A percentile compares a stretch with the other conserved stretches of the same genome.
phyloP scores from a whole-genome alignment of 2,797 vertebrate genomes.

The Microhierax caerulescens region DNA sequence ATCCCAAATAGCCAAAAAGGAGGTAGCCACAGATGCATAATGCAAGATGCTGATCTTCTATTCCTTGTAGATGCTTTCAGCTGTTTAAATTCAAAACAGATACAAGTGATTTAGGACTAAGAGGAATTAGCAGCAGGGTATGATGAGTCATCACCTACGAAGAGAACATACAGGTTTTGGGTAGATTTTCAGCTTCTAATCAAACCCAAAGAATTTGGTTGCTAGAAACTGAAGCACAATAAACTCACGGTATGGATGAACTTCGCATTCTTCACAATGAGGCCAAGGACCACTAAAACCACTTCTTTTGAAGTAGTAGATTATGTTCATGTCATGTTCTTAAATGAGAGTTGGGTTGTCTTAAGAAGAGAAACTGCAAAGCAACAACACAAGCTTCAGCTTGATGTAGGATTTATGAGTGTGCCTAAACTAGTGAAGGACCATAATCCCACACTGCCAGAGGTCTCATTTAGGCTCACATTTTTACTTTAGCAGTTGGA shows the following conservation, averaged over 20 bases:
- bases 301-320: not conserved
- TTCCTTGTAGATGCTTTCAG: not conserved
- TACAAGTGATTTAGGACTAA: not conserved
- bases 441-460: fast-evolving
- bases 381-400: too few species aligned
- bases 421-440: not conserved
- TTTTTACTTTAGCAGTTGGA: not conserved
- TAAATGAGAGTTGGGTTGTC: not conserved
- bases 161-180: not conserved
- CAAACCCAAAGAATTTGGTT: not conserved
- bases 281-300: not conserved
- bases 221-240: not conserved
- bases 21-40: not conserved
- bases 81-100: not conserved
- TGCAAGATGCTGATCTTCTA: not conserved
- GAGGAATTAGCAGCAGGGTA: not conserved
- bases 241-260: not conserved
- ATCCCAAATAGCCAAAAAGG: not conserved
- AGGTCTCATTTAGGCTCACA: not conserved
- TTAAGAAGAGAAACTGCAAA: not conserved
- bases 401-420: not conserved
- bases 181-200: not conserved
- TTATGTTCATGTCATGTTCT: not conserved
- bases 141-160: not conserved
- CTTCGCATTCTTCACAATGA: not conserved